Evolutionary conservation across 2,888 invertebrate genomes (phyloP).

Genomic region (Oligia latruncula): DNA sequence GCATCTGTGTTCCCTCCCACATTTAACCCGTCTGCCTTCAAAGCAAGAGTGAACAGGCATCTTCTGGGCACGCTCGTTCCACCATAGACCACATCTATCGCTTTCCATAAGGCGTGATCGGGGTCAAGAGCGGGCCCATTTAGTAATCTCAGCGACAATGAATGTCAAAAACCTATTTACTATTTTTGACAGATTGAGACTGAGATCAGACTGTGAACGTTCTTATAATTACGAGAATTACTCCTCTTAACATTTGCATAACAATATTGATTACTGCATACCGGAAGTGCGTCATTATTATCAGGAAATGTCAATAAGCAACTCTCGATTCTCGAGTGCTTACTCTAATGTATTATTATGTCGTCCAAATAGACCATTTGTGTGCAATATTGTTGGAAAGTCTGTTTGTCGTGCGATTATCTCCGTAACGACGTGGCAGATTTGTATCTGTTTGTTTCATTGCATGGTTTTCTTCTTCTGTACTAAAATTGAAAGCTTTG

Average conservation of each 20-base stretch:
- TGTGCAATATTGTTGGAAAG: conserved; percentile 48
- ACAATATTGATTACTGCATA: not conserved
- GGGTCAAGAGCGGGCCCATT: too few relatives aligned
- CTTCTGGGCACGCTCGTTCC: too few relatives aligned
- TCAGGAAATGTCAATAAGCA: conserved; percentile 57
- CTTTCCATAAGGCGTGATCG: too few relatives aligned
- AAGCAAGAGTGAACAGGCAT: too few relatives aligned
- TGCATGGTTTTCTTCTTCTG: conserved; percentile 27
- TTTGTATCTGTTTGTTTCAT: conserved; percentile 32
- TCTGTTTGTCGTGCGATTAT: conserved; percentile 47
- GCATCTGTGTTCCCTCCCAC: too few relatives aligned
- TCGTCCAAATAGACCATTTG: conserved; percentile 50
- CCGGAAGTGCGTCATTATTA: conserved; percentile 52
- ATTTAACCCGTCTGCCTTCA: too few relatives aligned
- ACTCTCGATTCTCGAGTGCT: conserved; percentile 45
- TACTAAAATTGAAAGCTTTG: not conserved
- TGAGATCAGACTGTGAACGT: too few relatives aligned
- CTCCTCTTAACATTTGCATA: conserved; percentile 24
- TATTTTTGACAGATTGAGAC: too few relatives aligned
- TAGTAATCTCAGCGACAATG: too few relatives aligned
- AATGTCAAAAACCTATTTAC: too few relatives aligned
- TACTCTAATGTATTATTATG: conserved; percentile 42
- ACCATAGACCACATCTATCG: too few relatives aligned
- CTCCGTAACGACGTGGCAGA: conserved; percentile 46
- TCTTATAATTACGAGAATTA: too few relatives aligned